Evolutionary conservation across 2,113 vertebrate genomes (phyloP).

Genomic region (Oreochromis tanganicae): DNA sequence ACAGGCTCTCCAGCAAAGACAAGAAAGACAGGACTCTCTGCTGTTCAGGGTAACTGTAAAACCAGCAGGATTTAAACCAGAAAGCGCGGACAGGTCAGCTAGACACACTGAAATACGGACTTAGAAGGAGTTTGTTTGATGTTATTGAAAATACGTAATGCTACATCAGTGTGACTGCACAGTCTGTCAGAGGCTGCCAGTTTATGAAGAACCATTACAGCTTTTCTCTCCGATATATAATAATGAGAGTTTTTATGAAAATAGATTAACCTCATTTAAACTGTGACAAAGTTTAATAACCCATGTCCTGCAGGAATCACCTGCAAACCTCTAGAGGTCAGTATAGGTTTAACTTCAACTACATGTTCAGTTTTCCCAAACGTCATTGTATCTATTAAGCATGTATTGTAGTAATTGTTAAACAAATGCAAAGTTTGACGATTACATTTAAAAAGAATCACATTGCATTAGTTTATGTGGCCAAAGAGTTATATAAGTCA

Average conservation of each 20-base stretch:
- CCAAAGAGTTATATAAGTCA: not conserved
- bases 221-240: too few relatives aligned
- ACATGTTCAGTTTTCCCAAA: not conserved
- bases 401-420: not conserved
- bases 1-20: not conserved
- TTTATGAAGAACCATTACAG: not conserved
- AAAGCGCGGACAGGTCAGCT: fast-evolving
- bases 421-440: not conserved
- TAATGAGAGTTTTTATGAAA: not conserved
- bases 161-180: not conserved
- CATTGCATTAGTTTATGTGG: not conserved
- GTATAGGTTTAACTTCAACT: not conserved
- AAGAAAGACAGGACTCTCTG: not conserved
- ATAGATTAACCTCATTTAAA: not conserved
- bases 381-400: not conserved
- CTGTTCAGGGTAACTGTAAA: not conserved
- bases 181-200: not conserved
- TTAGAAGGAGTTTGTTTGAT: not conserved
- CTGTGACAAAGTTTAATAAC: fast-evolving
- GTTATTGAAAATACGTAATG: not conserved
- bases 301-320: not conserved
- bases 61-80: not conserved
- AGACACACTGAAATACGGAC: not conserved
- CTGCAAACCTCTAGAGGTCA: not conserved
- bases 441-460: not conserved